Conservation (phyloP, 30 jellyfish, hydroid and myxozoan genomes). For the Cassiopea andromeda region DNA sequence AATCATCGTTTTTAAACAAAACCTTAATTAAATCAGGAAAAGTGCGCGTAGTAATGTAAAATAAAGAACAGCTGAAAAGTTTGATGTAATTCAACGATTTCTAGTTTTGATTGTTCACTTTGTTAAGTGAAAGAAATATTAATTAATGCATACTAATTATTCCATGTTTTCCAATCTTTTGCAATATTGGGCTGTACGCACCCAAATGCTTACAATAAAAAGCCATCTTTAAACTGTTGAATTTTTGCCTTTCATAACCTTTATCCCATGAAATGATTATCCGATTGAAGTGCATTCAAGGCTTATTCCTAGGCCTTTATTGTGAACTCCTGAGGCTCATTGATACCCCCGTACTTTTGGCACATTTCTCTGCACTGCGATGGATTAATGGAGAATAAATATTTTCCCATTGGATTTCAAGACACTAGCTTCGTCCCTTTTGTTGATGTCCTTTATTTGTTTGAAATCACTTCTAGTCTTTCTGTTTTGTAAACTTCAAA, state of each 20-base stretch:
- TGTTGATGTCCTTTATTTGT: neutral
- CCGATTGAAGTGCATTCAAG: no score
- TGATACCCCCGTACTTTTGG: conserved; percentile 7
- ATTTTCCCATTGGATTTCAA: neutral
- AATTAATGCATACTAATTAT: neutral
- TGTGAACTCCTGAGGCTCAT: neutral
- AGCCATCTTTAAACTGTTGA: neutral
- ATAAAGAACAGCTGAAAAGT: no score
- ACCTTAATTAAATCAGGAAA: no score
- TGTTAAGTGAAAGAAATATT: no score
- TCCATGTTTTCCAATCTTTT: neutral
- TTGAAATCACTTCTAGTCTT: neutral
- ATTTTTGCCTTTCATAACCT: neutral
- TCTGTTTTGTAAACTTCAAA: conserved; percentile 1
- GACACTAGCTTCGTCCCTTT: neutral
- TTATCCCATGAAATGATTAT: neutral
- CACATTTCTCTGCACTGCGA: neutral
- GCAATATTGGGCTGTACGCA: neutral
- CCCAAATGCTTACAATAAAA: neutral
- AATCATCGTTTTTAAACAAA: no score
- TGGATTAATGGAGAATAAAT: neutral
- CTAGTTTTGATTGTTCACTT: no score
- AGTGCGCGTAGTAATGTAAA: no score
- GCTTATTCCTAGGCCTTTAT: no score
- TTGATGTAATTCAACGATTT: no score